Percentiles rank a stretch among this genome's conserved stretches.
phyloP scores from a whole-genome alignment of 2,888 invertebrate genomes.

The Phalera bucephala region DNA sequence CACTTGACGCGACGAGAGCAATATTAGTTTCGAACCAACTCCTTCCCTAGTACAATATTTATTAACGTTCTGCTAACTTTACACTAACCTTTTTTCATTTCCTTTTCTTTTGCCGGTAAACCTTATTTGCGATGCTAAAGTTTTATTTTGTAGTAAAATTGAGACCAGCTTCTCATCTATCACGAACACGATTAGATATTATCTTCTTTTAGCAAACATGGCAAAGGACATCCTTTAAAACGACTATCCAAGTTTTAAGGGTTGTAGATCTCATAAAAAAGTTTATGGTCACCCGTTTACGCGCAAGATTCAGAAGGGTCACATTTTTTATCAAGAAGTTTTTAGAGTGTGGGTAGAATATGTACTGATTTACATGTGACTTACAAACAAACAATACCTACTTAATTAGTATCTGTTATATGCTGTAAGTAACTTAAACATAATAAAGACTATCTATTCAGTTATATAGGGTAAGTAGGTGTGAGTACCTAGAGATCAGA shows the following conservation, averaged over 20 bases:
- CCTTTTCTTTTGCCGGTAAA: constrained; percentile 17
- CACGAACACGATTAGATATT: neutral
- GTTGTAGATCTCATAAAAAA: constrained; percentile 3
- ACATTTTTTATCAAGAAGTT: neutral
- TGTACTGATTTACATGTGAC: neutral
- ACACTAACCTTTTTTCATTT: constrained; percentile 46
- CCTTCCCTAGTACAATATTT: constrained; percentile 78
- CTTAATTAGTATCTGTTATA: constrained; percentile 3
- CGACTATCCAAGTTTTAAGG: constrained; percentile 2
- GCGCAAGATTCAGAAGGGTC: neutral
- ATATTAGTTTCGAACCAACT: constrained; percentile 80
- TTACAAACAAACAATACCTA: neutral
- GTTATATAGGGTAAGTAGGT: no score
- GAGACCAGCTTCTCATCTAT: neutral
- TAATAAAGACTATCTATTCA: no score
- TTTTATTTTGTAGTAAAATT: neutral
- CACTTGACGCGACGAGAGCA: constrained; percentile 81
- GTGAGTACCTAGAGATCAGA: no score
- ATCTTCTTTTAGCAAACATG: neutral
- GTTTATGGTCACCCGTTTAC: neutral
- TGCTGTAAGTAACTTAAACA: no score
- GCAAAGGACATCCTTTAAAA: neutral
- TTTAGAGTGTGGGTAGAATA: neutral
- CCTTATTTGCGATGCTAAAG: neutral
- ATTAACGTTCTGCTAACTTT: constrained; percentile 68